phyloP scores from a whole-genome alignment of 2,797 vertebrate species.

The Micropoecilia bifurca region DNA sequence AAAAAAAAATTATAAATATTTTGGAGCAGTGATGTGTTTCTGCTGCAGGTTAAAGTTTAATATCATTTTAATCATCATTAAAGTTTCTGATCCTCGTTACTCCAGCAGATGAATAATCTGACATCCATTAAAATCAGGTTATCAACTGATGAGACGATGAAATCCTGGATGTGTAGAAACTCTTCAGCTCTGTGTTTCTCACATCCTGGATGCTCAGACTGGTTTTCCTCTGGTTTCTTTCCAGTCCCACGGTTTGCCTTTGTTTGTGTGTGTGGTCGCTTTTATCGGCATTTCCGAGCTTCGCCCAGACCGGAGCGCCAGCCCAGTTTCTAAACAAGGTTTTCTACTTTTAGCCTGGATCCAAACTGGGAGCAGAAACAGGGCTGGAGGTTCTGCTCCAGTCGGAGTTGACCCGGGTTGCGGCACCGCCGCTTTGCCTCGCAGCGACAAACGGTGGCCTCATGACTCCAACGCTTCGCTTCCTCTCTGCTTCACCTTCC shows the following conservation, averaged over 20 bases:
- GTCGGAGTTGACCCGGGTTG: no score
- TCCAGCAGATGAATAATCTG: neutral
- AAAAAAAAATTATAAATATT: no score
- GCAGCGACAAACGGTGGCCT: constrained; percentile 60
- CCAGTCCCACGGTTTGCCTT: constrained; percentile 44
- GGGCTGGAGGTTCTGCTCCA: no score
- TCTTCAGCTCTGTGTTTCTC: neutral
- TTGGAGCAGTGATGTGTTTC: no score
- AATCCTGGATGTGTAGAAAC: neutral
- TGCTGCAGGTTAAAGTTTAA: no score
- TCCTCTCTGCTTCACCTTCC: neutral
- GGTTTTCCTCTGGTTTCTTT: constrained; percentile 55
- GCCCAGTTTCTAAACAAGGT: neutral
- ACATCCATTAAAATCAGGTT: neutral
- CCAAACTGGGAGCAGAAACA: no score
- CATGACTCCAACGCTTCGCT: constrained; percentile 59
- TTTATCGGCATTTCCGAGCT: constrained; percentile 38
- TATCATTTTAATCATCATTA: neutral
- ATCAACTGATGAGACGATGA: neutral
- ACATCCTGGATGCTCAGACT: constrained; percentile 8
- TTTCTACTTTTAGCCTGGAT: neutral
- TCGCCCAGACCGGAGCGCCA: constrained; percentile 28
- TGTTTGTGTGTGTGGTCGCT: constrained; percentile 25
- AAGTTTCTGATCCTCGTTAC: neutral
- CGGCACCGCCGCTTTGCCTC: constrained; percentile 28